Conservation (phyloP, 2,113 vertebrate genomes). For the Plecturocebus donacophilus region DNA sequence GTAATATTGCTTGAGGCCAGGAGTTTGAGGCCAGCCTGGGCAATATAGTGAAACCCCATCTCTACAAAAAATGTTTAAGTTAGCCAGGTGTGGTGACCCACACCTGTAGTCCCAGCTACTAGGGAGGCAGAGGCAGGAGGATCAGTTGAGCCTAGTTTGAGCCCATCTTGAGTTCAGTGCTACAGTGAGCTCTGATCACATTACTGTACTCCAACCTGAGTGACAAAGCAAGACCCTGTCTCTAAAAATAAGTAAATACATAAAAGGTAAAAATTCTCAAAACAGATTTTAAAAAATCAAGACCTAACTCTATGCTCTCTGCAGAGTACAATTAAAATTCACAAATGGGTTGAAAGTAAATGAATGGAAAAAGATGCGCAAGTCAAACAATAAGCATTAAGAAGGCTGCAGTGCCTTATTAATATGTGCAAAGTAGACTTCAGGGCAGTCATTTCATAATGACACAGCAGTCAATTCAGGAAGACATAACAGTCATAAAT, state of each 20-base stretch:
- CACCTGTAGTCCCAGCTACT: background rate
- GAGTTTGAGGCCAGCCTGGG: background rate
- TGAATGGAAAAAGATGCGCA: background rate
- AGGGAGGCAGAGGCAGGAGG: background rate
- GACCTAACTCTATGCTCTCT: background rate
- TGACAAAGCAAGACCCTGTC: background rate
- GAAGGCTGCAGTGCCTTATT: background rate
- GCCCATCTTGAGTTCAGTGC: no score
- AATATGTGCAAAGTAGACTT: no score
- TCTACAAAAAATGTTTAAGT: no score
- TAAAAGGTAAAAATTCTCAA: background rate
- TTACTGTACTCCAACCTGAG: background rate
- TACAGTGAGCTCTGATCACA: no score
- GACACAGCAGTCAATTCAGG: background rate
- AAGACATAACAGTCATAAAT: background rate
- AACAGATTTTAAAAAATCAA: background rate
- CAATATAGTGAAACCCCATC: background rate
- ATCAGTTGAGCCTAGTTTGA: background rate
- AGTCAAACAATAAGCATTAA: no score
- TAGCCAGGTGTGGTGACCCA: no score
- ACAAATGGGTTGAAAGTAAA: background rate
- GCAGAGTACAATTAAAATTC: background rate
- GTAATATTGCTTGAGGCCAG: background rate
- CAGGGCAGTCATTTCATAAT: background rate
- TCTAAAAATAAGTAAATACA: background rate